These are phyloP conservation scores for Hydriomena furcata DNA, from an alignment of 2,888 invertebrate species.

Conservation along the genomic window DNA sequence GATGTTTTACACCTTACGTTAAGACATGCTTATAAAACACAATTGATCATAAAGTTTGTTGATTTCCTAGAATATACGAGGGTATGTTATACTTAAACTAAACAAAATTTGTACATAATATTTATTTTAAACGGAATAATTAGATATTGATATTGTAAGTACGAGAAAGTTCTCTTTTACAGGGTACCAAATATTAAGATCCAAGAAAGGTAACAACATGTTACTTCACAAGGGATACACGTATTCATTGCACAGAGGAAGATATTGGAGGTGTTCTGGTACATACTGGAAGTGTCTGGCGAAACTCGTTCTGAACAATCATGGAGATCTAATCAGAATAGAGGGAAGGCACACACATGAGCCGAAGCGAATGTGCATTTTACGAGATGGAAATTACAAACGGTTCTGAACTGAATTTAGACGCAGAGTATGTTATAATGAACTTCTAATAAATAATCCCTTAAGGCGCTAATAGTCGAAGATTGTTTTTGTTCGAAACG, in stretches of 20 bases:
- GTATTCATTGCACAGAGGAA: not conserved
- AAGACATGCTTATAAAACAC: too few species aligned
- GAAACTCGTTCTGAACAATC: not conserved
- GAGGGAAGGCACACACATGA: not conserved
- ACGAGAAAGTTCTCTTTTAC: not conserved
- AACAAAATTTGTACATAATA: too few species aligned
- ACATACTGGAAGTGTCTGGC: not conserved
- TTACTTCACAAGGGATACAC: slow-evolving; percentile 10
- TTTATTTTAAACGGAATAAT: too few species aligned
- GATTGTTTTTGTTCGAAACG: too few species aligned
- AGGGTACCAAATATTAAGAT: slow-evolving; percentile 2
- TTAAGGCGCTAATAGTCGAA: too few species aligned
- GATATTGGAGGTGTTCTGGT: slow-evolving; percentile 9
- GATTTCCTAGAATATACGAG: too few species aligned
- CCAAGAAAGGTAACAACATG: not conserved
- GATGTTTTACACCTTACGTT: too few species aligned
- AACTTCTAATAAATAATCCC: too few species aligned
- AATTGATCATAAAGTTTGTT: too few species aligned
- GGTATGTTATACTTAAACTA: too few species aligned
- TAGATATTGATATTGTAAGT: too few species aligned
- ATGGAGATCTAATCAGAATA: not conserved
- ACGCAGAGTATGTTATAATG: too few species aligned
- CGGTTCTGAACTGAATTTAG: not conserved
- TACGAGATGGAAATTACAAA: not conserved
- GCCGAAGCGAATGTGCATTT: not conserved